Evolutionary conservation across 2,888 invertebrate species (phyloP).

Genomic region (Masnerella sp.): DNA sequence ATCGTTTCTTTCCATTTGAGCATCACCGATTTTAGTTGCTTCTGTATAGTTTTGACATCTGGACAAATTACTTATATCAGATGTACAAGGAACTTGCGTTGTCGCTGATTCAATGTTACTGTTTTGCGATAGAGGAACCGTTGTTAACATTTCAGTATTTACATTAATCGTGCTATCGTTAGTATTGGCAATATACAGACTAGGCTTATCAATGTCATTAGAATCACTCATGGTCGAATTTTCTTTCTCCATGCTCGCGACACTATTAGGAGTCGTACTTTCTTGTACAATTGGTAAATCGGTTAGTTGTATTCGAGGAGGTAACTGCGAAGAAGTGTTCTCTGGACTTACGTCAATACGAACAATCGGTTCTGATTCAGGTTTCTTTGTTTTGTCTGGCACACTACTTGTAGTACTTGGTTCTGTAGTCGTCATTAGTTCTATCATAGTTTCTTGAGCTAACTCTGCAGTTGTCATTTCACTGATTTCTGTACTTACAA

Average conservation of each 20-base stretch:
- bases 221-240: constrained; percentile 13
- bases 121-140: constrained; percentile 1
- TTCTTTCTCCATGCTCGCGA: not conserved
- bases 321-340: constrained; percentile 47
- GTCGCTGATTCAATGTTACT: constrained; percentile 6
- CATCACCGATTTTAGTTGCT: constrained; percentile 12
- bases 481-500: constrained; percentile 15
- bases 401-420: constrained; percentile 1
- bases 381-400: constrained; percentile 51
- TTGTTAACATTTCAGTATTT: constrained; percentile 29
- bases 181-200: constrained; percentile 31
- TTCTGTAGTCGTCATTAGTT: constrained; percentile 37
- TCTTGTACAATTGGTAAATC: constrained; percentile 59
- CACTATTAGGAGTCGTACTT: constrained; percentile 43
- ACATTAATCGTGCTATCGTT: constrained; percentile 27
- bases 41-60: constrained; percentile 33
- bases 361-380: constrained; percentile 59
- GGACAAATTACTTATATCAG: constrained; percentile 21
- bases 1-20: not conserved
- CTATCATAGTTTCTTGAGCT: constrained; percentile 1
- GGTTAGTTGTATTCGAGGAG: constrained; percentile 57
- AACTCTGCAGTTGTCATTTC: constrained; percentile 28
- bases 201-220: constrained; percentile 30
- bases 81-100: constrained; percentile 35
- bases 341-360: constrained; percentile 61